Conservation (phyloP, 2,797 vertebrate genomes). For the Poeciliopsis turneri region DNA sequence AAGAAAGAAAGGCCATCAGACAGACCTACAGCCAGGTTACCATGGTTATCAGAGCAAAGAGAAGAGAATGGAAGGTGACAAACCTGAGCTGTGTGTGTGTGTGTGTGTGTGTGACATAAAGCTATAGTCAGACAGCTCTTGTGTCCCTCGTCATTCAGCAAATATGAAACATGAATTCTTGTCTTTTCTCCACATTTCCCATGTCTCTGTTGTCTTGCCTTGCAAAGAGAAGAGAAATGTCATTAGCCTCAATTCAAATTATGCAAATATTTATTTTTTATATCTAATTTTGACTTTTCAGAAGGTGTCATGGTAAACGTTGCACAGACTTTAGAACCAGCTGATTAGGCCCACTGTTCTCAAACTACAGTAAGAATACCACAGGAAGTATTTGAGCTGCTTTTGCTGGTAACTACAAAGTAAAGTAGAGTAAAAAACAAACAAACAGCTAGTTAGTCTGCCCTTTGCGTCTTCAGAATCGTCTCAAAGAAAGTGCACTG, state of each 20-base stretch:
- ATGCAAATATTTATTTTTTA: conserved; percentile 9
- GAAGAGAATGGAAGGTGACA: conserved; percentile 59
- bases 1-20: conserved; percentile 45
- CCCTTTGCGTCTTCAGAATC: not conserved
- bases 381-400: not conserved
- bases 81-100: conserved; percentile 35
- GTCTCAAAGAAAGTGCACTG: not conserved
- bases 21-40: conserved; percentile 53
- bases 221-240: conserved; percentile 19
- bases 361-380: not conserved
- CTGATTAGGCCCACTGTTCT: not conserved
- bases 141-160: conserved; percentile 61
- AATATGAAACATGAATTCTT: conserved; percentile 59
- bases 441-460: not conserved
- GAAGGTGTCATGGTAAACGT: conserved; percentile 1
- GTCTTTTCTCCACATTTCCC: conserved; percentile 29
- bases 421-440: not conserved
- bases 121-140: conserved; percentile 59
- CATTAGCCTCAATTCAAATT: conserved; percentile 15
- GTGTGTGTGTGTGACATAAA: not conserved
- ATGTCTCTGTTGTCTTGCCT: conserved; percentile 41
- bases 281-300: conserved; percentile 7
- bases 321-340: not conserved
- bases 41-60: conserved; percentile 73
- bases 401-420: not conserved